Evolutionary conservation across 2,888 invertebrate genomes (phyloP), one percentile per base, ranked within the genome.

Genomic region (Tiliacea citrago): DNA sequence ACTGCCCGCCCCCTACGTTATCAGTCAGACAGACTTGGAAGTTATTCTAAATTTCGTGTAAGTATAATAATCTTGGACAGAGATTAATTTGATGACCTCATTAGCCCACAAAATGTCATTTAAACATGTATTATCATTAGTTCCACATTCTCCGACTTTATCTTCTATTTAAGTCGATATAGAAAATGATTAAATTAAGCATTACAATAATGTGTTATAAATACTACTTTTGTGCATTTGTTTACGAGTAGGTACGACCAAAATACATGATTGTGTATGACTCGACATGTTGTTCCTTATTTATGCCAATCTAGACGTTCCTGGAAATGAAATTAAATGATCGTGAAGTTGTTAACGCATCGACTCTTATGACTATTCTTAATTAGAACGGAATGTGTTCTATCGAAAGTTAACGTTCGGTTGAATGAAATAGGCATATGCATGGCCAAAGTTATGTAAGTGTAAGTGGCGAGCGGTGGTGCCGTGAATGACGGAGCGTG

Each of bases 391-490:
- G 45, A 62, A 62, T 6, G 29, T 63, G 67, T 69, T 73, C 49
- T 39, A 84, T 67, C 72, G 69, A 74, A 84, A 84, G 68, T 72
- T 67, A 69, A 62, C 55, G n/a, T 66, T 66, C 16, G 13, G 53
- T 66, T 74, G 73, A 84, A 82, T 82, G 75, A 75, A 76, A 84
- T 74, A 61, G 73, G 63, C 68, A 73, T 75, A 73, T 61, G 68
- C 60, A 72, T 55, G 67, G 68, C 29, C 47, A 45, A 72, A 79
- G 29, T 57, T 29, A n/a, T n/a, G n/a, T n/a, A 66, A 68, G 60
- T 70, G 62, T 39, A 70, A 74, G 66, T 61, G 58, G 60, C 61
- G 57, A 69, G 60, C 62, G 47, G 51, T 75, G 65, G 42, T 45
- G 21, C 51, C 24, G 68, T 75, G 47, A 82, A 84, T 74, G 67